A percentile compares a stretch with the other conserved stretches of the same genome.
Conservation (phyloP, 1,140 invertebrate genomes). For the Achatina immaculata region DNA sequence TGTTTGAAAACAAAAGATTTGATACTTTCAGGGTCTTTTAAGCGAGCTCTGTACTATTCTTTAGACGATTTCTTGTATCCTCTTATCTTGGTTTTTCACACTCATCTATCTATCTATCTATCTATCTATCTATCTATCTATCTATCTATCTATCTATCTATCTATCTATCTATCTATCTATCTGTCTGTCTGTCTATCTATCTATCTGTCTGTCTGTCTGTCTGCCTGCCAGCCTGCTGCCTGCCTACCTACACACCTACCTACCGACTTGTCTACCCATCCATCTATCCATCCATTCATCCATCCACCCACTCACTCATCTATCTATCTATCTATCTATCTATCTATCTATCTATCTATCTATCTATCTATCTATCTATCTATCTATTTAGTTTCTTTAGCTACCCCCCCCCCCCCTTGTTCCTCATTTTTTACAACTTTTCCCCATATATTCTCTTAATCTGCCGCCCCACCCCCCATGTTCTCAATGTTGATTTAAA, state of each 20-base stretch:
- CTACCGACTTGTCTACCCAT: neutral
- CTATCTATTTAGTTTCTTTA: neutral
- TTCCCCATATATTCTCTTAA: neutral
- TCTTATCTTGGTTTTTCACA: neutral
- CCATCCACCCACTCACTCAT: neutral
- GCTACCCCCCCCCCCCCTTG: neutral
- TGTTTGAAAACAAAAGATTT: too few relatives aligned
- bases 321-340: too few relatives aligned
- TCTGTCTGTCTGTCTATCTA: neutral
- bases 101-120: neutral
- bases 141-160: neutral
- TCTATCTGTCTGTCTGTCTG: neutral
- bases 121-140: neutral
- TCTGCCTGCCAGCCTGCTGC: neutral
- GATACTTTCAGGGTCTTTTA: too few relatives aligned
- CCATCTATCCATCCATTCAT: neutral
- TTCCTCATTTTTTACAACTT: neutral
- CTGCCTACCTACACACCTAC: neutral
- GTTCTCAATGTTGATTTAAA: neutral
- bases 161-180: neutral
- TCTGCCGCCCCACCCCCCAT: neutral
- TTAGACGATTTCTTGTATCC: too few relatives aligned
- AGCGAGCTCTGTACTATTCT: too few relatives aligned
- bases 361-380: too few relatives aligned
- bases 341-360: too few relatives aligned